phyloP scores from a whole-genome alignment of 1,140 invertebrate species.

The Acromyrmex charruanus region DNA sequence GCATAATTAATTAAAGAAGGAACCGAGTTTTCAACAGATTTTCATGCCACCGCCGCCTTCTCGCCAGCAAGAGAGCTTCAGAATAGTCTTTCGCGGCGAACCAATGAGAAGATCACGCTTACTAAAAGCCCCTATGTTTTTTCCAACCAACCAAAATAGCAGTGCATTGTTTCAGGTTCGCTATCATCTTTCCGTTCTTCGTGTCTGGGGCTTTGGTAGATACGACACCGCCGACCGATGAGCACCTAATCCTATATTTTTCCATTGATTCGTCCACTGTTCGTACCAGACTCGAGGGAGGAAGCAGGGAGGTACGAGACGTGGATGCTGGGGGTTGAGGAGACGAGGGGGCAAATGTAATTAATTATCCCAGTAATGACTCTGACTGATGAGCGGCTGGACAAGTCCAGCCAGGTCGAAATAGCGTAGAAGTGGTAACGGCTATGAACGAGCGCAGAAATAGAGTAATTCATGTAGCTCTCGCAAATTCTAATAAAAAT shows the following conservation, averaged over 20 bases:
- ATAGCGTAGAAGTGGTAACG: constrained; percentile 84
- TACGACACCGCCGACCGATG: constrained; percentile 66
- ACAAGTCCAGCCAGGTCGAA: constrained; percentile 86
- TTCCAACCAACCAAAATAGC: constrained; percentile 13
- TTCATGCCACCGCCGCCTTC: constrained; percentile 74
- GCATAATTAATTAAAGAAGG: constrained; percentile 84
- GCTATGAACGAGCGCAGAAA: constrained; percentile 77
- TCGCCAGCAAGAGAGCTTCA: constrained; percentile 63
- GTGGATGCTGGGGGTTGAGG: constrained; percentile 76
- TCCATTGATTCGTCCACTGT: constrained; percentile 82
- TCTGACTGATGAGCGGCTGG: constrained; percentile 87
- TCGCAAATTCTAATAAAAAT: constrained; percentile 16
- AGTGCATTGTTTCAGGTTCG: constrained; percentile 26
- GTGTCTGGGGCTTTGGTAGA: constrained; percentile 20
- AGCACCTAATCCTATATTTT: constrained; percentile 82
- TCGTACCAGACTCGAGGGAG: constrained; percentile 75
- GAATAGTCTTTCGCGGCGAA: constrained; percentile 63
- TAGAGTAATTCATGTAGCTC: constrained; percentile 25
- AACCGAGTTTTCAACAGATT: constrained; percentile 83
- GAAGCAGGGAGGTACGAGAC: constrained; percentile 74
- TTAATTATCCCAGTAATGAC: constrained; percentile 88
- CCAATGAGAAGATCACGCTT: constrained; percentile 54
- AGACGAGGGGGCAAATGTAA: constrained; percentile 86
- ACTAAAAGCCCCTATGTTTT: constrained; percentile 22
- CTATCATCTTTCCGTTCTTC: constrained; percentile 24